Evolutionary conservation across 2,113 vertebrate genomes (phyloP), one percentile per base, ranked within the genome.

Genomic region (Brachyistius frenatus): DNA sequence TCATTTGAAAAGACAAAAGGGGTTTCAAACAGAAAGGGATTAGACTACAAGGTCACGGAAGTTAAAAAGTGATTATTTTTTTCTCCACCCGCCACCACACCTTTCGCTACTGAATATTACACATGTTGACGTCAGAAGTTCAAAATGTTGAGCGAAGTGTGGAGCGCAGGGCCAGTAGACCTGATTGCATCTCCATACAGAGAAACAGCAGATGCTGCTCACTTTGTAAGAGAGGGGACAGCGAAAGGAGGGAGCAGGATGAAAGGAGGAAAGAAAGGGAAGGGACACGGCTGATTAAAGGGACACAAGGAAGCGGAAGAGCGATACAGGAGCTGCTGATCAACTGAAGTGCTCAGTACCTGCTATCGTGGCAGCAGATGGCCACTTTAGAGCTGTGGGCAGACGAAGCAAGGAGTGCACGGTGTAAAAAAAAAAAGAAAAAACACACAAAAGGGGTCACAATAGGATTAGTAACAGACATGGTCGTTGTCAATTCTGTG

Each of bases 361-460:
- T 90, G 89, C 73, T 61, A 88, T 78, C 76, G 66, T 58, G 66
- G 66, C 76, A 32, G 82, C 89, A 92, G 88, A 91, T 90, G 91
- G 91, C 83, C 85, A 88, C 84, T 91, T 90, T 55, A 89, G 68
- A 72, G 76, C 89, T 88, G 83, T 41, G 60, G 50, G 62, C 56
- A 68, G 5, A 71, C 44, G 53, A 49, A 65, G 56, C 37, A 31
- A 60, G 11, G 55, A 57, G 16, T 0, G 13, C 67, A 54, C 6
- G 68, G 60, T 63, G 63, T 82, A 84, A 73, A 73, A 14, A 76
- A 76, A 47, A 47, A 54, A 76, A 23, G 72, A 80, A 62, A 72
- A 66, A 23, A 23, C 23, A 23, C n/a, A 64, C 50, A 78, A 83
- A 78, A 82, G 60, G 80, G 62, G 56, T 78, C 72, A 83, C 68